Conservation (phyloP, 2,797 vertebrate species). For the Pelobates cultripes region DNA sequence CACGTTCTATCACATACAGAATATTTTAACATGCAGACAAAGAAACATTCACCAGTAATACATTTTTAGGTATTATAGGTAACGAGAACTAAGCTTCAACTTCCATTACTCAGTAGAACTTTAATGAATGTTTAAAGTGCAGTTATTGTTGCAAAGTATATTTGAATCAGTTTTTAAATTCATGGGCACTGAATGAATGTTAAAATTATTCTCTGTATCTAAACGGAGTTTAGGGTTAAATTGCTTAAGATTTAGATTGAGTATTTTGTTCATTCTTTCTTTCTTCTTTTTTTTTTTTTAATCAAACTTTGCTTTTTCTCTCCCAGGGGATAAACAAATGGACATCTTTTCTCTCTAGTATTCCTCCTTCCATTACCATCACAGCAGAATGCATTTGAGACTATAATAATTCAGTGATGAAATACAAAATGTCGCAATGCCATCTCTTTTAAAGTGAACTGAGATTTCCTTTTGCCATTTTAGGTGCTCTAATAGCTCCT, state of each 20-base stretch:
- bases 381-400: constrained; percentile 82
- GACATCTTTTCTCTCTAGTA: constrained; percentile 79
- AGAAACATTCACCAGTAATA: too few species aligned
- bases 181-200: too few species aligned
- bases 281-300: constrained; percentile 66
- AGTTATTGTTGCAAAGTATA: too few species aligned
- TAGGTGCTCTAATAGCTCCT: constrained; percentile 92
- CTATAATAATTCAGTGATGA: constrained; percentile 90
- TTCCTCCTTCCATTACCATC: constrained; percentile 88
- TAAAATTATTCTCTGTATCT: too few species aligned
- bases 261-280: not conserved
- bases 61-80: too few species aligned
- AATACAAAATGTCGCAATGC: constrained; percentile 88
- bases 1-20: too few species aligned
- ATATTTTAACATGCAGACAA: too few species aligned
- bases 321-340: constrained; percentile 90
- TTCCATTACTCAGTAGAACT: too few species aligned
- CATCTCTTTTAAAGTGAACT: constrained; percentile 84
- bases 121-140: too few species aligned
- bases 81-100: too few species aligned
- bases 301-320: constrained; percentile 85
- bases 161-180: too few species aligned
- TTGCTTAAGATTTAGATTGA: constrained; percentile 86
- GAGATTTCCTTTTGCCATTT: constrained; percentile 89
- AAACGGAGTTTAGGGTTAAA: constrained; percentile 67